A percentile compares a stretch with the other conserved stretches of the same genome.
Evolutionary conservation across 2,113 vertebrate genomes (phyloP).

Genomic region (Corythornis madagascariensis): DNA sequence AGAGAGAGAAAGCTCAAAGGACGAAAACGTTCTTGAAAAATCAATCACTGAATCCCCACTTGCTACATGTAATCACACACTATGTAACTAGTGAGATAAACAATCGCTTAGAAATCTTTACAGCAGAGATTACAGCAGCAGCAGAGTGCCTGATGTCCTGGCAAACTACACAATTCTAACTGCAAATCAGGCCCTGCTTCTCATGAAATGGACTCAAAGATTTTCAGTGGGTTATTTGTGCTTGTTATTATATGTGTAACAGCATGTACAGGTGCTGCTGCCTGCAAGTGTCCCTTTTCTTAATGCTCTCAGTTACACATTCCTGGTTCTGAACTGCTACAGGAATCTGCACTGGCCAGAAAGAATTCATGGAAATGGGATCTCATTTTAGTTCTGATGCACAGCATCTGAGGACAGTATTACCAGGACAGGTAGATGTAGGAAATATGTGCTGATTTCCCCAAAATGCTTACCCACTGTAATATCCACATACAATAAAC

Average conservation of each 20-base stretch:
- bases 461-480: background rate
- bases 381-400: background rate
- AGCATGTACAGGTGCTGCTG: background rate
- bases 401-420: background rate
- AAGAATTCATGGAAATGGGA: background rate
- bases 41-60: background rate
- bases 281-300: background rate
- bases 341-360: background rate
- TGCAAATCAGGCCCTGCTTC: background rate
- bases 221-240: background rate
- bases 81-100: background rate
- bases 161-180: background rate
- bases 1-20: background rate
- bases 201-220: background rate
- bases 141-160: background rate
- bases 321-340: background rate
- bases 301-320: background rate
- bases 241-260: background rate
- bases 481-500: background rate
- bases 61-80: background rate
- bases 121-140: background rate
- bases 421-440: background rate
- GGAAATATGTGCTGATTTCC: background rate
- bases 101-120: background rate
- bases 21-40: background rate